These are phyloP conservation scores for Condylostylus longicornis DNA, from an alignment of 1,140 invertebrate species.

Conservation along the genomic window DNA sequence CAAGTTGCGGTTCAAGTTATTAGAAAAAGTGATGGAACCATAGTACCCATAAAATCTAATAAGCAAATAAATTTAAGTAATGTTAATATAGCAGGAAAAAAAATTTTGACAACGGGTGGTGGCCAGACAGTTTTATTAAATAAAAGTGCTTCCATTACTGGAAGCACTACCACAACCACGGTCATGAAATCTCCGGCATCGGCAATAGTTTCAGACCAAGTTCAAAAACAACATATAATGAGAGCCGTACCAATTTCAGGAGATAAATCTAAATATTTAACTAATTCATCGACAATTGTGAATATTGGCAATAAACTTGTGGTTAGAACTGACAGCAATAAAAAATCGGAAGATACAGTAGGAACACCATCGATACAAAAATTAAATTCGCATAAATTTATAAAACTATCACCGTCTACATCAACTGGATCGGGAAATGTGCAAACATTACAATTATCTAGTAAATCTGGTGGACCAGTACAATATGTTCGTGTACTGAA, in stretches of 20 bases:
- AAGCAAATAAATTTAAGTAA: constrained; percentile 11
- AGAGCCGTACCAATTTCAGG: not conserved
- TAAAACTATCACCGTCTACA: constrained; percentile 23
- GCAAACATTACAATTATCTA: constrained; percentile 20
- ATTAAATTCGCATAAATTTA: constrained; percentile 15
- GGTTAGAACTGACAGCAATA: constrained; percentile 1
- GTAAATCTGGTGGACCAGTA: constrained; percentile 22
- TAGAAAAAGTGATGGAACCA: constrained; percentile 20
- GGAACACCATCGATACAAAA: not conserved
- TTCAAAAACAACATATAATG: constrained; percentile 3
- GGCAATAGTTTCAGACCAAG: constrained; percentile 7
- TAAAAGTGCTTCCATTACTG: too few relatives aligned
- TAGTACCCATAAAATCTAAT: constrained; percentile 9
- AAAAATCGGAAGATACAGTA: not conserved
- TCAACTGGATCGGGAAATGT: not conserved
- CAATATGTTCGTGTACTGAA: constrained; percentile 24
- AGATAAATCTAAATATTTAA: constrained; percentile 1
- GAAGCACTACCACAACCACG: too few relatives aligned
- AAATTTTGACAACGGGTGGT: not conserved
- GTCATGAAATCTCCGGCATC: constrained; percentile 3
- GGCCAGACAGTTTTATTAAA: constrained; percentile 3
- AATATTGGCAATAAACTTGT: not conserved
- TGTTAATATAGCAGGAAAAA: constrained; percentile 3
- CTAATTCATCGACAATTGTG: not conserved
- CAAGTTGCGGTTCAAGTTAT: constrained; percentile 20